Evolutionary conservation across 2,888 invertebrate species (phyloP).

Genomic region (Agriotes lineatus): DNA sequence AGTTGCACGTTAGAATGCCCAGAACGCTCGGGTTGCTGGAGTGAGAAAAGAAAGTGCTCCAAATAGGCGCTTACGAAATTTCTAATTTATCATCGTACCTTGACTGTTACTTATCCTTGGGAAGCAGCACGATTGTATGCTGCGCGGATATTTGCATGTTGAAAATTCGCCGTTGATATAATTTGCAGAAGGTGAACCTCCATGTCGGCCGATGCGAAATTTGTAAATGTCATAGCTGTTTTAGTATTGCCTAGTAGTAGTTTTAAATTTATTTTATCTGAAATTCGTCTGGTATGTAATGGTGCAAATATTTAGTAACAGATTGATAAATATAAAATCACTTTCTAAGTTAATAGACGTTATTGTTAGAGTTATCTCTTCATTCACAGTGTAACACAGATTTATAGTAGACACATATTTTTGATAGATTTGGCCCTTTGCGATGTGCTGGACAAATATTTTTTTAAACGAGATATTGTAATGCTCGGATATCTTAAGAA

Average conservation of each 20-base stretch:
- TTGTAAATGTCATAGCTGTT: not conserved
- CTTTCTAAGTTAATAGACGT: no score
- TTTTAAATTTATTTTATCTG: no score
- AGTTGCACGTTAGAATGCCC: constrained; percentile 2
- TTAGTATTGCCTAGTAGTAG: not conserved
- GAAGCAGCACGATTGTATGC: constrained; percentile 28
- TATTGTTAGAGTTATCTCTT: no score
- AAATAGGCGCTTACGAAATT: constrained; percentile 40
- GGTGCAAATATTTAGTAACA: no score
- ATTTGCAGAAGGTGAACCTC: constrained; percentile 2
- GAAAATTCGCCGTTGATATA: not conserved
- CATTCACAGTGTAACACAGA: no score
- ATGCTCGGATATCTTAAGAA: no score
- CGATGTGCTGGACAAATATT: no score
- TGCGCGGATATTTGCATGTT: constrained; percentile 9
- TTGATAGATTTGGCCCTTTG: no score
- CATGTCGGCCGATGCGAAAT: not conserved
- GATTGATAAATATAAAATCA: no score
- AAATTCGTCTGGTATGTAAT: no score
- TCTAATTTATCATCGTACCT: constrained; percentile 37
- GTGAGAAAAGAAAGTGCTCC: constrained; percentile 41
- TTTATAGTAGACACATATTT: no score
- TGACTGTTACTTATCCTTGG: constrained; percentile 31
- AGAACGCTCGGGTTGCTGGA: not conserved
- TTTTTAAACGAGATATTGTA: no score